phyloP scores from a whole-genome alignment of 2,888 invertebrate genomes.

The Ornithoptera alexandrae region DNA sequence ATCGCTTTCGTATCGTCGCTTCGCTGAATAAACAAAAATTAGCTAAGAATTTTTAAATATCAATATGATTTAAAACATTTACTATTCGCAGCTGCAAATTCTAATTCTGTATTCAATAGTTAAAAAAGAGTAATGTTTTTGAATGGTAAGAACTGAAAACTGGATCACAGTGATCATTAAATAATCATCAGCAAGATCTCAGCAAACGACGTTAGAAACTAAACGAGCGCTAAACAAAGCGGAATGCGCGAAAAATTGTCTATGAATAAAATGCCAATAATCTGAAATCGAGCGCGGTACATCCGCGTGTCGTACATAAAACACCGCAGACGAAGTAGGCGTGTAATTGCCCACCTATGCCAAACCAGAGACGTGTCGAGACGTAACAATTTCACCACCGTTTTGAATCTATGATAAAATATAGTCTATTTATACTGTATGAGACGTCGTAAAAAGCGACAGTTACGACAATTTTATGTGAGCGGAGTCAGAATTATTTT shows the following conservation, averaged over 20 bases:
- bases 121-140: no score
- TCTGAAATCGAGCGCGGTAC: constrained; percentile 15
- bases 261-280: constrained; percentile 18
- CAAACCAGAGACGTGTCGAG: constrained; percentile 55
- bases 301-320: constrained; percentile 9
- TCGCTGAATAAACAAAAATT: no score
- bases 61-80: no score
- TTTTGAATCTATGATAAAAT: constrained; percentile 35
- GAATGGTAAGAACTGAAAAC: no score
- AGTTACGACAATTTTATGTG: constrained; percentile 30
- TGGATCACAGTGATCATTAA: background rate
- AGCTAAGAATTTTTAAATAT: no score
- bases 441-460: constrained; percentile 27
- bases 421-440: constrained; percentile 32
- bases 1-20: no score
- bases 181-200: background rate
- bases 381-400: constrained; percentile 47
- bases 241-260: constrained; percentile 20
- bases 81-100: no score
- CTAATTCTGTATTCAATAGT: no score
- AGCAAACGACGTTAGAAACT: background rate
- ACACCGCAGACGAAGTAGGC: constrained; percentile 46
- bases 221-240: background rate
- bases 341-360: constrained; percentile 53
- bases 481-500: constrained; percentile 25